Evolutionary conservation across 2,797 vertebrate species (phyloP), one percentile per base, ranked within the genome.

Genomic region (Geotrypetes seraphini): DNA sequence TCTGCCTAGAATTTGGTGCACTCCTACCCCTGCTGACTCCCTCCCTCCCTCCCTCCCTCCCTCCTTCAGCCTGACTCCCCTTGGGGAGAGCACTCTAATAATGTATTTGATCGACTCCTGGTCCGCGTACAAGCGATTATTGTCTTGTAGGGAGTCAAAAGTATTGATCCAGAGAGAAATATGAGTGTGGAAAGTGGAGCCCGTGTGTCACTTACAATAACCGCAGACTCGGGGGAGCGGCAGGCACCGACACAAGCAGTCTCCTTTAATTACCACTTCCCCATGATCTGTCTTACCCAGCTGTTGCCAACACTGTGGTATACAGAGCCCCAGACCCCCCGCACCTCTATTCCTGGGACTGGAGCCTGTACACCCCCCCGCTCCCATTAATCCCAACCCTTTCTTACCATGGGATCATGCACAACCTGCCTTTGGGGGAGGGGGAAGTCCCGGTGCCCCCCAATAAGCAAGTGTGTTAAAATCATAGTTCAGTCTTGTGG

Each of bases 81-180:
- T 64, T 15, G 75, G 87, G 86, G 88, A 89, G 59, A 50, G 74
- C 81, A 80, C 85, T 86, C 87, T 89, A 89, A 91, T 91, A 89
- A 89, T 91, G 87, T 84, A 86, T 85, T 86, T 89, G 88, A 91
- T 89, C 85, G 86, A 88, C 86, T 78, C 58, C 53, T 84, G 79
- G 80, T 84, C 83, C 57, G 73, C 69, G 71, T 74, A 75, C 75
- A 74, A 72, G 86, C 83, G 87, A 92, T 91, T 93, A 91, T 91
- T 92, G 90, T 92, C 87, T 89, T 92, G 89, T 92, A 84, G 87
- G 87, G 88, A 93, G 90, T 93, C 89, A 91, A 89, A 90, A 80
- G 86, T 89, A 93, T 93, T 88, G 89, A 92, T 92, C 89, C 76
- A 75, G 86, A 68, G 83, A 92, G 89, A 93, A 93, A 92, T 91